Evolutionary conservation across 1,140 invertebrate species (phyloP), one percentile per base, ranked within the genome.

Genomic region (Penaeus vannamei): DNA sequence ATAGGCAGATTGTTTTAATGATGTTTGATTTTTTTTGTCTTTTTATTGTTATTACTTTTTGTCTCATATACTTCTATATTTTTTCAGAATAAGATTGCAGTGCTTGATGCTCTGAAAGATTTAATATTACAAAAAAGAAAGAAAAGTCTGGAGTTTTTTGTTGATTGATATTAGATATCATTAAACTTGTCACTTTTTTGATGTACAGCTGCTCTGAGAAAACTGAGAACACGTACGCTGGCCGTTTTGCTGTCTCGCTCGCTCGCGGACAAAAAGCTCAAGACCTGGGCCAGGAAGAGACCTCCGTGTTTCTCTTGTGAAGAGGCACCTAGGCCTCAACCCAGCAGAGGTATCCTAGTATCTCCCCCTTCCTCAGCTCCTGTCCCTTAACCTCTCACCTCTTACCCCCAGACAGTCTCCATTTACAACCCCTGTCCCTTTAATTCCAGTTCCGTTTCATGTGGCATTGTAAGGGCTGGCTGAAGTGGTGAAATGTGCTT

Each of bases 211-310:
- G 77, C 86, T 66, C 46, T 87, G 86, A 87, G 86, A 87, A 87
- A 87, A 66, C 77, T 66, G 86, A 80, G 86, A 69, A 81, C 86
- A 59, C 86, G 79, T 69, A 87, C 42, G 46, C 86, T 87, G 86
- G 86, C 86, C 23, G 86, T 82, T 81, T 81, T 87, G 86, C 79
- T 87, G 86, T 87, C 86, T 87, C 77, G 86, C 61, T 82, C 86
- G 79, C 77, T 80, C 59, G 86, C 79, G 46, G 86, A 87, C 61
- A 87, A 81, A 87, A 87, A 87, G 60, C 86, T 80, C 79, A 87
- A 82, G 86, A 61, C 79, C 59, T 87, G 86, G 86, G 77, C 79
- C 77, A 87, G 86, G 86, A 87, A 87, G 86, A 87, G 86, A 87
- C 79, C 86, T 64, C 72, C 86, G 79, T 87, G 86, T 87, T 87